Conservation (phyloP, 2,888 invertebrate genomes). For the Pandemis cinnamomeana region DNA sequence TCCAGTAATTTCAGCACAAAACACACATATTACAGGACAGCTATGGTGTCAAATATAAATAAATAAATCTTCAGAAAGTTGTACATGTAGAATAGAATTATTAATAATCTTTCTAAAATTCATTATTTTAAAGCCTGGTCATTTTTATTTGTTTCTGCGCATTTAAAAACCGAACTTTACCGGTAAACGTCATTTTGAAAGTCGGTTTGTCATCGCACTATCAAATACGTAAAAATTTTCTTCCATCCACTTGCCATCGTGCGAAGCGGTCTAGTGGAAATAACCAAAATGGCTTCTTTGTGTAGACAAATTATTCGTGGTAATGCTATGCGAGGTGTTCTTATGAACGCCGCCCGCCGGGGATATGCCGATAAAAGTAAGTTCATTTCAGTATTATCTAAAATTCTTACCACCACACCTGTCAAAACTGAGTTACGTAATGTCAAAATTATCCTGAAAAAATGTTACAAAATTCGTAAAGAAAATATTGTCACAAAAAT, state of each 20-base stretch:
- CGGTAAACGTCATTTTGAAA: slow-evolving; percentile 31
- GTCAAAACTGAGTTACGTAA: slow-evolving; percentile 81
- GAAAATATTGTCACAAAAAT: slow-evolving; percentile 9
- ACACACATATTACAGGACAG: no score
- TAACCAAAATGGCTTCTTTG: slow-evolving; percentile 89
- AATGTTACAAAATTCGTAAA: neutral
- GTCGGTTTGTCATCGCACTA: slow-evolving; percentile 51
- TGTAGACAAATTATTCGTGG: slow-evolving; percentile 88
- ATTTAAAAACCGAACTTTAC: slow-evolving; percentile 26
- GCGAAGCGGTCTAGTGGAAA: slow-evolving; percentile 78
- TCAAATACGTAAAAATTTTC: slow-evolving; percentile 50
- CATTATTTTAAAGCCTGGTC: no score
- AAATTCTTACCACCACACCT: slow-evolving; percentile 55
- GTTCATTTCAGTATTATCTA: slow-evolving; percentile 54
- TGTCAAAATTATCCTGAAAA: slow-evolving; percentile 66
- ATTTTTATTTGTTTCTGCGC: no score
- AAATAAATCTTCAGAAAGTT: no score
- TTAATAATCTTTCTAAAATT: no score
- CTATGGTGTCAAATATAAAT: no score
- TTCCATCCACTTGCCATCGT: slow-evolving; percentile 74
- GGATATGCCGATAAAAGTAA: slow-evolving; percentile 88
- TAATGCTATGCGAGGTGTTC: slow-evolving; percentile 86
- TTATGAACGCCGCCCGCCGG: slow-evolving; percentile 85
- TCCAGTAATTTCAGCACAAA: no score
- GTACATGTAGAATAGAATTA: no score